phyloP scores from a whole-genome alignment of 1,140 invertebrate genomes.

The Hyles euphorbiae region DNA sequence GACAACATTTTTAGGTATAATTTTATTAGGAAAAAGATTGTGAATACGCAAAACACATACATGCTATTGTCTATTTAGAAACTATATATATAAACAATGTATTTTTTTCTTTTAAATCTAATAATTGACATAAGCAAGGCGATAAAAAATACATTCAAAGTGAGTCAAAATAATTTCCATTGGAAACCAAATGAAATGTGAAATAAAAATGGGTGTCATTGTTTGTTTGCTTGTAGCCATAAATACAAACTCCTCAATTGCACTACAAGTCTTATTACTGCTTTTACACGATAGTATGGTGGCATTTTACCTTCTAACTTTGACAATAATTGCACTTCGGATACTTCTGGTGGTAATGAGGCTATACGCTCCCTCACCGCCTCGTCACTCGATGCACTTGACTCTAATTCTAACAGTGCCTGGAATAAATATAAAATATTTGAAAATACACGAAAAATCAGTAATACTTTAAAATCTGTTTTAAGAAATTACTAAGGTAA shows the following conservation, averaged over 20 bases:
- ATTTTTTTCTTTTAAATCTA: too few species aligned
- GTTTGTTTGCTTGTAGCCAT: too few species aligned
- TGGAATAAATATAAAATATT: constrained; percentile 36
- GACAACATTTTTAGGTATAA: too few species aligned
- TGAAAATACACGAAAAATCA: too few species aligned
- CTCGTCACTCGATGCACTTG: constrained; percentile 95
- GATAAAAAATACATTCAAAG: not conserved
- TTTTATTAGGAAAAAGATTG: too few species aligned
- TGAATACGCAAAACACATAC: too few species aligned
- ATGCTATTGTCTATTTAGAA: too few species aligned
- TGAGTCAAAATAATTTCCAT: constrained; percentile 45
- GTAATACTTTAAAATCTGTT: too few species aligned
- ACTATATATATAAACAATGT: too few species aligned
- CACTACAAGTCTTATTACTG: constrained; percentile 8
- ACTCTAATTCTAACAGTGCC: constrained; percentile 90
- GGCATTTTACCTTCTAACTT: constrained; percentile 83
- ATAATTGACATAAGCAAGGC: too few species aligned
- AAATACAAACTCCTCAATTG: constrained; percentile 1
- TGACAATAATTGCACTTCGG: constrained; percentile 89
- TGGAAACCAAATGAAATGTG: constrained; percentile 2
- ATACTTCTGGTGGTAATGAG: constrained; percentile 94
- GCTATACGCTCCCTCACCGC: constrained; percentile 94
- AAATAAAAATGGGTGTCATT: too few species aligned
- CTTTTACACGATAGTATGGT: constrained; percentile 19
- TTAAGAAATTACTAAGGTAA: too few species aligned